Base-by-base conservation (phyloP, 2,888 invertebrate genomes). In the Diabrotica balteata region DNA sequence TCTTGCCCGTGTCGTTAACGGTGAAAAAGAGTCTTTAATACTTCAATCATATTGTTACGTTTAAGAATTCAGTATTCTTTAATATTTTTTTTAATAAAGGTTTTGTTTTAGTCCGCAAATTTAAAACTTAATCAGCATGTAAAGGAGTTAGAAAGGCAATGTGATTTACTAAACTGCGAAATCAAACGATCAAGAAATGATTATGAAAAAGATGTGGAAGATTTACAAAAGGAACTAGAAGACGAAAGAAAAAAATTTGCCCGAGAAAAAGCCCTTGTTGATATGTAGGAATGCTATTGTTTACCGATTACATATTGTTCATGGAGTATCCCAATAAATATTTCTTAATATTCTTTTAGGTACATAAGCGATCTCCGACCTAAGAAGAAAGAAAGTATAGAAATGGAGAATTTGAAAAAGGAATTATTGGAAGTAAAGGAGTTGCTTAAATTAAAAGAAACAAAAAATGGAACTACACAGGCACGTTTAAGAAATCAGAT, bases 401-500 rank as follows among this genome's bases (percentile, higher is more conserved):
- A 93, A 83, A 86, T 91, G 9, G 82, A 87, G 1, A 85, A 84
- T 71, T 82, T 93, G 8, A 91, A 88, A 76, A 88, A 89, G 66
- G 89, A 92, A 82, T 82, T 93, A 47, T 87, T 85, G 63, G 86
- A 88, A 54, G 81, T 92, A 0, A 90, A 89, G 80, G 89, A 90
- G 71, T 90, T 92, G 73, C 84, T 91, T 17, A 89, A 88, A 78
- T 80, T 89, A n/a, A 93, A 92, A 83, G 93, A 94, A 76, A 88
- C 90, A 11, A 88, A 90, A 76, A 91, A 91, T 78, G 90, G 90
- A 7, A 88, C 91, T 0, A 88, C 88, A 0, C 91, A 91, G 78
- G 92, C 92, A 0, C 86, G 93, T 72, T 85, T 93, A 8, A 87
- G 93, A 22, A 92, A 91, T 72, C 93, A 93, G 82, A 84, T 93